Evolutionary conservation across 1,140 invertebrate species (phyloP).

Genomic region (Caenorhabditis tropicalis): DNA sequence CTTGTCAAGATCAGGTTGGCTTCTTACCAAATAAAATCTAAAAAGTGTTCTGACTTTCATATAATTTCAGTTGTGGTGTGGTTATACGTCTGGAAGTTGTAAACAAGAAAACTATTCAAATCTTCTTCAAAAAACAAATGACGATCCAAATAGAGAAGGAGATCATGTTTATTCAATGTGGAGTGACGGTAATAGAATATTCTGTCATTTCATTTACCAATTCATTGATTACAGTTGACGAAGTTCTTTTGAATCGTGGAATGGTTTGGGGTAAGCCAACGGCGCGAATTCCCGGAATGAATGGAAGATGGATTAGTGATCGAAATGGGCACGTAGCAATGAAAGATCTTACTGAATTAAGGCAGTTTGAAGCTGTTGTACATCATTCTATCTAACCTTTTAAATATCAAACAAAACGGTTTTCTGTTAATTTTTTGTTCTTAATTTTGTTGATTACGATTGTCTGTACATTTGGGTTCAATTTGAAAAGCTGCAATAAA

Average conservation of each 20-base stretch:
- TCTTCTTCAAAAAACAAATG: slow-evolving; percentile 70
- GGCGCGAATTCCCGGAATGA: slow-evolving; percentile 66
- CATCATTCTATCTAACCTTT: slow-evolving; percentile 68
- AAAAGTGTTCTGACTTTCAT: neutral
- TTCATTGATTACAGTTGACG: slow-evolving; percentile 62
- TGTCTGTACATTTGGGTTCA: slow-evolving; percentile 19
- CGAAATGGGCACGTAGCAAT: slow-evolving; percentile 70
- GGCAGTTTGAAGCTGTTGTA: slow-evolving; percentile 70
- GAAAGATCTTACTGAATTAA: slow-evolving; percentile 71
- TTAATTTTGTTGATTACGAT: slow-evolving; percentile 18
- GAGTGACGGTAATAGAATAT: slow-evolving; percentile 60
- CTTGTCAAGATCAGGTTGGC: slow-evolving; percentile 68
- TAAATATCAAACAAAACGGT: neutral
- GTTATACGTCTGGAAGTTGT: slow-evolving; percentile 67
- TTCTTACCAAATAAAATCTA: neutral
- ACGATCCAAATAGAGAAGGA: slow-evolving; percentile 64
- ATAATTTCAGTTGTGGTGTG: slow-evolving; percentile 67
- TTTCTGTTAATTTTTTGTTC: neutral
- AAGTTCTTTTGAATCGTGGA: slow-evolving; percentile 64
- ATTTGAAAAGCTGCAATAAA: slow-evolving; percentile 17
- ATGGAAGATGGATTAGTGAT: slow-evolving; percentile 71
- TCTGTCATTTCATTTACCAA: neutral
- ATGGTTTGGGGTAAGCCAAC: slow-evolving; percentile 71
- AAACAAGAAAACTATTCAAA: slow-evolving; percentile 69
- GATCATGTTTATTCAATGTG: slow-evolving; percentile 72